phyloP scores from a whole-genome alignment of 2,888 invertebrate genomes.

The Dugesia japonica region DNA sequence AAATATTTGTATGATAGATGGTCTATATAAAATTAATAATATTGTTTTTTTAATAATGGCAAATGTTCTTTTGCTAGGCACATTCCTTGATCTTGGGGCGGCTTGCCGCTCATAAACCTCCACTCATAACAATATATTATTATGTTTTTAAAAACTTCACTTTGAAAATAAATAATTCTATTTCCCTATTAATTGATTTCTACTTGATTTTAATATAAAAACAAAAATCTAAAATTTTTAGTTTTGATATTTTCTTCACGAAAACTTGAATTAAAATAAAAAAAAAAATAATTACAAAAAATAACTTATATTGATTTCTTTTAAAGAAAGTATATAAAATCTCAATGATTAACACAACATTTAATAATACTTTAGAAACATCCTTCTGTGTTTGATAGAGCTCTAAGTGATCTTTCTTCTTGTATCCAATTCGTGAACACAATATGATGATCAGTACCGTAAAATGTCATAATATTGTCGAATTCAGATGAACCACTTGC shows the following conservation, averaged over 20 bases:
- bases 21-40: no score
- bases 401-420: background rate
- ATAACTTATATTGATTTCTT: background rate
- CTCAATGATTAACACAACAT: background rate
- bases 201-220: background rate
- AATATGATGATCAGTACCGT: conserved; percentile 4
- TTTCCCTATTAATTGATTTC: no score
- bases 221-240: background rate
- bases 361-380: background rate
- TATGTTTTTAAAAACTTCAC: no score
- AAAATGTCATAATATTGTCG: conserved; percentile 9
- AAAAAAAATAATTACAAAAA: background rate
- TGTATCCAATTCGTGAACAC: conserved; percentile 8
- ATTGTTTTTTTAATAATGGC: no score
- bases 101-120: no score
- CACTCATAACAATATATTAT: no score
- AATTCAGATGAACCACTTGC: background rate
- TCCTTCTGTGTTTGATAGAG: background rate
- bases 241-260: background rate
- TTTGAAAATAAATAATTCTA: no score
- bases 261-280: background rate
- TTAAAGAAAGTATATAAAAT: background rate
- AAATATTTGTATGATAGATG: no score
- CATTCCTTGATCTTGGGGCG: no score
- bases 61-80: no score